These are phyloP conservation scores for Pristionchus entomophagus DNA, from an alignment of 2,888 invertebrate genomes.

Conservation along the genomic window DNA sequence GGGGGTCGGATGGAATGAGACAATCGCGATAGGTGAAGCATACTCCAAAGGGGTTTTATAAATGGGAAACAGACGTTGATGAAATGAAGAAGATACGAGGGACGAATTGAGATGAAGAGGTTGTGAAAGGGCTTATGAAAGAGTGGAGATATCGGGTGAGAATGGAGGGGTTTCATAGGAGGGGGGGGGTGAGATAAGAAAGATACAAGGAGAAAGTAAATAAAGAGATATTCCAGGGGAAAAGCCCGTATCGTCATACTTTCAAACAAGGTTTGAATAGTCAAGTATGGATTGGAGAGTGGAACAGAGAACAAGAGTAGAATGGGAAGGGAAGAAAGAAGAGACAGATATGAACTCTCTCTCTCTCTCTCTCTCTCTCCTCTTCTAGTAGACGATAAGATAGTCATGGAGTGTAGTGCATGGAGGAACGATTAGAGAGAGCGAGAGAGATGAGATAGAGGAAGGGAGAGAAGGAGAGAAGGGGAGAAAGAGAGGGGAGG, in stretches of 20 bases:
- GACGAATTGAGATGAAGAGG: background rate
- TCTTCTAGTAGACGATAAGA: constrained; percentile 18
- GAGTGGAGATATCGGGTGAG: constrained; percentile 27
- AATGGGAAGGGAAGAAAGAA: background rate
- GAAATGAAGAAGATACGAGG: background rate
- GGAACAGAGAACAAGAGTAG: background rate
- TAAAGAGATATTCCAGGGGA: background rate
- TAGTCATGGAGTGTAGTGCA: background rate
- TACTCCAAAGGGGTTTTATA: background rate
- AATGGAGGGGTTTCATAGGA: background rate
- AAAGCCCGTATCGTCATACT: too few species aligned
- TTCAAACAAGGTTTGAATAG: background rate
- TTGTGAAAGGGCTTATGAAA: constrained; percentile 41
- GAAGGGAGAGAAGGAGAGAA: background rate
- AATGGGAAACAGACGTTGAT: constrained; percentile 6
- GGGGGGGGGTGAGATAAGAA: background rate
- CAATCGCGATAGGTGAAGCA: background rate
- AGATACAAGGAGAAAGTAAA: background rate
- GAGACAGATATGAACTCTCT: background rate
- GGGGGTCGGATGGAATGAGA: background rate
- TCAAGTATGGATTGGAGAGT: background rate
- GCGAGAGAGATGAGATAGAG: background rate
- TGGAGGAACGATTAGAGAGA: constrained; percentile 16
- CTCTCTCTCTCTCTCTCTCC: too few species aligned
- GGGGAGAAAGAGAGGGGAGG: background rate